Evolutionary conservation across 2,113 vertebrate genomes (phyloP).

Genomic region (Phrynocephalus versicolor): DNA sequence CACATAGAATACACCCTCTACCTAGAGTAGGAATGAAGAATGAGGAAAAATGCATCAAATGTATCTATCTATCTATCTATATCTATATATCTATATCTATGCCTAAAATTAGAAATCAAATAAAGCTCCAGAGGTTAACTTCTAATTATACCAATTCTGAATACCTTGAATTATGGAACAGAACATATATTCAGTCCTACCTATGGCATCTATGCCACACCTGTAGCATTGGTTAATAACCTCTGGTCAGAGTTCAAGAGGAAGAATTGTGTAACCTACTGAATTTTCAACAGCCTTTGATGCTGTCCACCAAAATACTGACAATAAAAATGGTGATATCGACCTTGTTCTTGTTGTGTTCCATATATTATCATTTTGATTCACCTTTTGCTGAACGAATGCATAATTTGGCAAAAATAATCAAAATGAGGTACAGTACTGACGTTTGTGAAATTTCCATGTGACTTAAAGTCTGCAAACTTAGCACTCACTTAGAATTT

Average conservation of each 20-base stretch:
- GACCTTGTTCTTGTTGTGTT: neutral
- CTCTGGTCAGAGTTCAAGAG: neutral
- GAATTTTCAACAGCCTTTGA: neutral
- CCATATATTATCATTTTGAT: neutral
- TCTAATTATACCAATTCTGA: neutral
- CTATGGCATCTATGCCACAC: neutral
- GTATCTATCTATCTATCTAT: too few relatives aligned
- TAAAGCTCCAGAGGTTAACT: neutral
- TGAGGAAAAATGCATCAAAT: neutral
- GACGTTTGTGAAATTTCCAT: too few relatives aligned
- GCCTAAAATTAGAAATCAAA: neutral
- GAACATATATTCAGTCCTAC: neutral
- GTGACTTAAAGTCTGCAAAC: too few relatives aligned
- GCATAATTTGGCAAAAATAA: neutral
- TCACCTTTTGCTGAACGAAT: neutral
- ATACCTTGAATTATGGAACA: neutral
- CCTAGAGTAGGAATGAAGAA: conserved; percentile 72
- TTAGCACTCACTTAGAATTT: too few relatives aligned
- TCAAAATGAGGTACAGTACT: too few relatives aligned
- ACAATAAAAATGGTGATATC: neutral
- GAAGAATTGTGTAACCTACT: too few relatives aligned
- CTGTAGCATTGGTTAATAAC: neutral
- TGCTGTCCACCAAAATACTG: neutral
- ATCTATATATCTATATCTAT: too few relatives aligned
- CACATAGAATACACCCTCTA: conserved; percentile 95